phyloP scores from a whole-genome alignment of 92 coral and sea anemone genomes.

The Palythoa grandis region DNA sequence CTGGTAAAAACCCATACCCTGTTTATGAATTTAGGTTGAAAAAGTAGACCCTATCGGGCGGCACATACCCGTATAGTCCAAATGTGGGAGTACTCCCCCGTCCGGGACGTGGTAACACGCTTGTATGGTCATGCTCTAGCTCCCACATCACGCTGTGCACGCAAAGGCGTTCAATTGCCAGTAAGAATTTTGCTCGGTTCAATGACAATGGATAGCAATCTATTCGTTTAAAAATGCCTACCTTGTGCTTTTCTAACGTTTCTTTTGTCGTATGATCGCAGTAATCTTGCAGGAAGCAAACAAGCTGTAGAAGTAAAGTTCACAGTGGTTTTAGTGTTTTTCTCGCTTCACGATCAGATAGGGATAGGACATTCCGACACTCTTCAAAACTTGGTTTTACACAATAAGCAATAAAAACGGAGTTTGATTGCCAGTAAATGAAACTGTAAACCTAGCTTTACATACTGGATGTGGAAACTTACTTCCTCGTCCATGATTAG shows the following conservation, averaged over 20 bases:
- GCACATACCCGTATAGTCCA: too few species aligned
- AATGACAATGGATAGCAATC: conserved; percentile 17
- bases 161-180: too few species aligned
- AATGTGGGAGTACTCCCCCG: too few species aligned
- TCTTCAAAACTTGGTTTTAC: conserved; percentile 4
- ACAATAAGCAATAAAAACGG: not conserved
- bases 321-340: conserved; percentile 3
- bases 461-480: conserved; percentile 30
- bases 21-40: too few species aligned
- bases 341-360: not conserved
- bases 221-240: conserved; percentile 12
- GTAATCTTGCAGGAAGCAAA: conserved; percentile 18
- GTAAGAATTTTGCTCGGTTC: not conserved
- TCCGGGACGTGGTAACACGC: not conserved
- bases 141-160: not conserved
- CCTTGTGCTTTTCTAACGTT: conserved; percentile 20
- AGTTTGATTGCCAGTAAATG: not conserved
- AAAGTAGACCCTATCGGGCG: too few species aligned
- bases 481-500: conserved; percentile 33
- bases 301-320: conserved; percentile 10
- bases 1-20: too few species aligned
- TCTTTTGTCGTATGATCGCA: conserved; percentile 2
- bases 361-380: conserved; percentile 16
- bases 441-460: not conserved
- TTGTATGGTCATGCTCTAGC: conserved; percentile 4